Evolutionary conservation across 2,888 invertebrate genomes (phyloP), one percentile per base, ranked within the genome.

Genomic region (Cephus runcator): DNA sequence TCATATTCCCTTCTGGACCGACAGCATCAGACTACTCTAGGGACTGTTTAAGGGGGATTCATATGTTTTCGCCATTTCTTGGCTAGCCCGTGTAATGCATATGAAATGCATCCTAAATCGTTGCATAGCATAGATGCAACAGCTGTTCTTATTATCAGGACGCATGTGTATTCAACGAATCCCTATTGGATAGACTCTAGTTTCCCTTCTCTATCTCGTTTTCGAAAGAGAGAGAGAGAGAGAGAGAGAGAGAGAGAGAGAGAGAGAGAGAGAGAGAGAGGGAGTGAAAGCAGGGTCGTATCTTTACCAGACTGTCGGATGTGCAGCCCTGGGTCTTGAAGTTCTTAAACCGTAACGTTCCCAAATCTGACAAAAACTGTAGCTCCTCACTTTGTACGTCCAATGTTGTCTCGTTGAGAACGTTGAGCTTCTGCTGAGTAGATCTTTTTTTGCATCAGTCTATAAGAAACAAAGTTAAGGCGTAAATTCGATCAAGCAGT

Each of bases 91-190:
- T 36, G 73, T 36, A 75, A 75, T 76, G 81, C 80, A 81, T 81
- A 79, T 76, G 76, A 81, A 81, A 74, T 69, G 68, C 40, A 76
- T 76, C 78, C 79, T 81, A 81, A 80, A 80, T 80, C 78, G 76
- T 69, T 30, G 75, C 15, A 34, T 11, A n/a, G 73, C 71, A 56
- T 71, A 34, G 73, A 80, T 76, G 77, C 81, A 81, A 81, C 81
- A 81, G 80, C 81, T 81, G 81, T 76, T 81, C 15, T 71, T 69
- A 75, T 69, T 74, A 77, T 81, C 78, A 40, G 69, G 75, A 79
- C 74, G 34, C 71, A 71, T 71, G 71, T 71, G 71, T 71, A 33
- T 71, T 71, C 71, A 15, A 9, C 33, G 31, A 12, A 71, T 33
- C 71, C 31, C 71, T 34, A 71, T 71, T 71, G 34, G 71, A 33